These are phyloP conservation scores for Chloropsis cyanopogon DNA, from an alignment of 2,113 vertebrate species.

Conservation along the genomic window DNA sequence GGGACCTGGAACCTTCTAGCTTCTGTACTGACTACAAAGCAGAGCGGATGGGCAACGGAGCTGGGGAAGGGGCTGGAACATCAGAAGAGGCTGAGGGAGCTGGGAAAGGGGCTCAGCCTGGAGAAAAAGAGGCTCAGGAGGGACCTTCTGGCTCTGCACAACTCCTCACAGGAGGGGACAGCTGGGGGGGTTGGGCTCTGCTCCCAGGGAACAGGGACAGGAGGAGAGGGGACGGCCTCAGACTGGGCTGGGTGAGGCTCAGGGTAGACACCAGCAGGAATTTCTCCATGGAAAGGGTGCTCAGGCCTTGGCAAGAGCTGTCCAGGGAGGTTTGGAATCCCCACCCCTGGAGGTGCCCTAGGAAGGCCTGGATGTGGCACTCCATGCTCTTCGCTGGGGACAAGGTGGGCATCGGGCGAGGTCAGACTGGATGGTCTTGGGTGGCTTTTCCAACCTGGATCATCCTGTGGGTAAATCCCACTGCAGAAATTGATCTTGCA, in stretches of 20 bases:
- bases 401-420: fast-evolving
- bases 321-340: not conserved
- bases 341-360: not conserved
- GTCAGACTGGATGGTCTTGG: fast-evolving
- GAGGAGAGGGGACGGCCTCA: not conserved
- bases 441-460: not conserved
- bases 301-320: not conserved
- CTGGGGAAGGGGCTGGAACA: fast-evolving
- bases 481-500: not conserved
- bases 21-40: not conserved
- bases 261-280: fast-evolving
- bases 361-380: fast-evolving
- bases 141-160: not conserved
- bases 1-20: not conserved
- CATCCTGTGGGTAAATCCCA: not conserved
- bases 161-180: not conserved
- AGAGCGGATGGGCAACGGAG: not conserved
- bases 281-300: fast-evolving
- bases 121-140: not conserved
- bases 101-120: not conserved
- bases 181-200: not conserved
- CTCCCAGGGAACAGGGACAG: not conserved
- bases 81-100: not conserved
- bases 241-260: not conserved
- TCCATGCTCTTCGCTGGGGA: not conserved